Conservation (phyloP, 2,113 vertebrate species). For the Sinocyclocheilus anophthalmus region DNA sequence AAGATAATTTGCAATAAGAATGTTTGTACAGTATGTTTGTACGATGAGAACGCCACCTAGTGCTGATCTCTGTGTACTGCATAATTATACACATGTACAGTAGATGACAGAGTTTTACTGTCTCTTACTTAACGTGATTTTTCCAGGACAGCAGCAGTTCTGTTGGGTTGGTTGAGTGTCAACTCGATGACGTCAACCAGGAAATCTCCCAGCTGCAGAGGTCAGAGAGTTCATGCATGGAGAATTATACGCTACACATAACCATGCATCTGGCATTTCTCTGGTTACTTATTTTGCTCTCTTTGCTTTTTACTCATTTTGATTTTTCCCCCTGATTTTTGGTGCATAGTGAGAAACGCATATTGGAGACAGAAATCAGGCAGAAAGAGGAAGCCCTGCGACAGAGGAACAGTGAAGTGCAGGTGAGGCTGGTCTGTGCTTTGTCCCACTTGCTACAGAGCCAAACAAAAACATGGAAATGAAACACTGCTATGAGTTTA, state of each 20-base stretch:
- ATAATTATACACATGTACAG: neutral
- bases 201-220: conserved; percentile 96
- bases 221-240: conserved; percentile 68
- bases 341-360: conserved; percentile 85
- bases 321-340: neutral
- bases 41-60: neutral
- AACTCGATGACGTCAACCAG: conserved; percentile 89
- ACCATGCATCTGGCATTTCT: neutral
- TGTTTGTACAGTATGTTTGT: neutral
- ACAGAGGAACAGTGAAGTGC: conserved; percentile 86
- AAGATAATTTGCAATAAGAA: neutral
- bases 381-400: conserved; percentile 89
- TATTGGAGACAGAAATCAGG: conserved; percentile 89
- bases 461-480: neutral
- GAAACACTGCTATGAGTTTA: neutral
- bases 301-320: neutral
- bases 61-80: neutral
- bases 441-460: neutral
- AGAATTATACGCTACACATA: neutral
- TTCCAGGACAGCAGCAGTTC: conserved; percentile 83
- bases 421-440: conserved; percentile 75
- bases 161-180: conserved; percentile 80
- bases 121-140: conserved; percentile 33
- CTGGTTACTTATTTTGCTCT: neutral
- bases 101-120: neutral